Evolutionary conservation across 2,888 invertebrate species (phyloP), one percentile per base, ranked within the genome.

Genomic region (Embidobia sp.): DNA sequence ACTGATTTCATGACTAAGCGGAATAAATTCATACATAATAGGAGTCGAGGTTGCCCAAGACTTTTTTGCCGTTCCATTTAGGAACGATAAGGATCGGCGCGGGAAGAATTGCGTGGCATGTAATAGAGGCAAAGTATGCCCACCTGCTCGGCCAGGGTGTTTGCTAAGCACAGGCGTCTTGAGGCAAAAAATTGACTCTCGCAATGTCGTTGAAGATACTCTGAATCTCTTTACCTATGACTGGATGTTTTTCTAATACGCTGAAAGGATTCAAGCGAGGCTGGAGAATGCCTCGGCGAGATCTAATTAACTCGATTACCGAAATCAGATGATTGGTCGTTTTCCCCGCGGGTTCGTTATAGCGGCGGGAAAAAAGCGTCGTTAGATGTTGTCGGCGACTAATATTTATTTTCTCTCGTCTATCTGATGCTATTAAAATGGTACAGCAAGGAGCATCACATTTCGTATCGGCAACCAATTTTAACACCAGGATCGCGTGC

Each of bases 351-450:
- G 46, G 37, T 29, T 67, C 55, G 11, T 51, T 59, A 27, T 26
- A 19, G 11, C 15, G 10, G n/a, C 3, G 7, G 33, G 37, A 44
- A 48, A 55, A 66, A 35, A 26, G 3, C 22, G 15, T 51, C 70
- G 57, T 53, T 59, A 69, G 69, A 59, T 69, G 10, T 61, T 70
- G 49, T 70, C 70, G 19, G 22, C 22, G 42, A 31, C 31, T 55
- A 72, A 72, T 72, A 72, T 63, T 72, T 72, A 63, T 63, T 72
- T 53, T 63, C 37, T 27, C 26, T 44, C 13, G 33, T 13, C n/a
- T 63, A 72, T 63, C 72, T 48, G 63, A 63, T 48, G 72, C 72
- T 63, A 63, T 72, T 72, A 72, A 46, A 72, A 72, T 72, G 55
- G 37, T 55, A 46, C 53, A 6, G 37, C 19, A 31, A 37, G 35